These are phyloP conservation scores for Cryptomyrus ogoouensis DNA, from an alignment of 2,113 vertebrate species.

Conservation along the genomic window DNA sequence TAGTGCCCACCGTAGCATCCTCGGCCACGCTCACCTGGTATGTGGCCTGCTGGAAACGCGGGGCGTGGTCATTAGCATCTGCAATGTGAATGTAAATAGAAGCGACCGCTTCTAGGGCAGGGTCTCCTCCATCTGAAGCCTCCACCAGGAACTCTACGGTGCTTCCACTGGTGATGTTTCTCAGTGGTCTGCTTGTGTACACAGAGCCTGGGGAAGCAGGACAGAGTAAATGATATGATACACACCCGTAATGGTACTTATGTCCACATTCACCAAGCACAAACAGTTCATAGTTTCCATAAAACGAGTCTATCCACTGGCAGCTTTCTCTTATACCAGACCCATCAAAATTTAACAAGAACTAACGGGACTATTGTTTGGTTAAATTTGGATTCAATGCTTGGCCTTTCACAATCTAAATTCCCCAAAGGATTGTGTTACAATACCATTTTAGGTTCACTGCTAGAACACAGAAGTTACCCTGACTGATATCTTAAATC, in stretches of 20 bases:
- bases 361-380: not conserved
- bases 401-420: not conserved
- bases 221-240: conserved; percentile 10
- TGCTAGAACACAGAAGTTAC: not conserved
- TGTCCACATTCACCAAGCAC: not conserved
- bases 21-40: conserved; percentile 71
- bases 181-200: conserved; percentile 60
- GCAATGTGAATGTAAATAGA: conserved; percentile 63
- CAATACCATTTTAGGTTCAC: not conserved
- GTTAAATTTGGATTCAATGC: not conserved
- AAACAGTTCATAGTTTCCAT: not conserved
- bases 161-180: conserved; percentile 50
- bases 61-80: conserved; percentile 70
- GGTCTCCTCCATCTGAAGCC: conserved; percentile 72
- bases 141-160: conserved; percentile 71
- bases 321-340: not conserved
- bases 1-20: conserved; percentile 60
- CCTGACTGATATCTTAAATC: not conserved
- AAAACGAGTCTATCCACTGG: not conserved
- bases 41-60: conserved; percentile 61
- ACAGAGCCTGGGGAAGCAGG: conserved; percentile 68
- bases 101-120: conserved; percentile 60
- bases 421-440: not conserved
- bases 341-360: not conserved
- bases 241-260: not conserved